These are phyloP conservation scores for Ictalurus furcatus DNA, from an alignment of 2,113 vertebrate genomes.

Conservation along the genomic window DNA sequence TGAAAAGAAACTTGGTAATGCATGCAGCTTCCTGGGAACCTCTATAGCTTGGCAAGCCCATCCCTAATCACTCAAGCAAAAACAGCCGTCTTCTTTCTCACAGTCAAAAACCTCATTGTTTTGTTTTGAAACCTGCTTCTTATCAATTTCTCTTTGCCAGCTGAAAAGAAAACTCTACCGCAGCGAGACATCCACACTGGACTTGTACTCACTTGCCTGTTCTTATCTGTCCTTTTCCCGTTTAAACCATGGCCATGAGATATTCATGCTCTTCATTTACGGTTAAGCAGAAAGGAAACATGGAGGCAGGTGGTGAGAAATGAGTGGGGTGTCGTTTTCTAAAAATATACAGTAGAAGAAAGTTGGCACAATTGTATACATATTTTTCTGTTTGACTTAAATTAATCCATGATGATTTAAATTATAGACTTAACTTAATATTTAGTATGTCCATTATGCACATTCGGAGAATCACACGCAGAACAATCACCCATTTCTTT, in stretches of 20 bases:
- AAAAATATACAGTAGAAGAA: not conserved
- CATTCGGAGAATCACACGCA: not conserved
- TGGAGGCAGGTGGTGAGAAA: not conserved
- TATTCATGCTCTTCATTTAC: not conserved
- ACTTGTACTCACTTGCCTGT: conserved; percentile 21
- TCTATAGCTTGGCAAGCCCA: conserved; percentile 1
- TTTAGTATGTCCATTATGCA: not conserved
- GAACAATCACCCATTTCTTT: not conserved
- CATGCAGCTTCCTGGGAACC: conserved; percentile 7
- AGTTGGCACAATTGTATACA: not conserved
- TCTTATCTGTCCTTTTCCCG: not conserved
- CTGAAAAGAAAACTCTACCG: not conserved
- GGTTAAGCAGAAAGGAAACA: not conserved
- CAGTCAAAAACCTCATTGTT: conserved; percentile 9
- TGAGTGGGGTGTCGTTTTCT: not conserved
- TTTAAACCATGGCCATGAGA: conserved; percentile 1
- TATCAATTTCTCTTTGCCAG: conserved; percentile 7
- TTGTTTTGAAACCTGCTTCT: conserved; percentile 27
- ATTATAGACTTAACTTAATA: not conserved
- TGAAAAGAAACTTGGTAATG: not conserved
- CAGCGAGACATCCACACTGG: not conserved
- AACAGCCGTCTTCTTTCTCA: conserved; percentile 23
- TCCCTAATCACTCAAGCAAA: not conserved
- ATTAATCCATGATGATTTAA: not conserved
- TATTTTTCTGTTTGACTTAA: not conserved